Conservation (phyloP, 1,140 invertebrate species). For the Caenorhabditis briggsae region DNA sequence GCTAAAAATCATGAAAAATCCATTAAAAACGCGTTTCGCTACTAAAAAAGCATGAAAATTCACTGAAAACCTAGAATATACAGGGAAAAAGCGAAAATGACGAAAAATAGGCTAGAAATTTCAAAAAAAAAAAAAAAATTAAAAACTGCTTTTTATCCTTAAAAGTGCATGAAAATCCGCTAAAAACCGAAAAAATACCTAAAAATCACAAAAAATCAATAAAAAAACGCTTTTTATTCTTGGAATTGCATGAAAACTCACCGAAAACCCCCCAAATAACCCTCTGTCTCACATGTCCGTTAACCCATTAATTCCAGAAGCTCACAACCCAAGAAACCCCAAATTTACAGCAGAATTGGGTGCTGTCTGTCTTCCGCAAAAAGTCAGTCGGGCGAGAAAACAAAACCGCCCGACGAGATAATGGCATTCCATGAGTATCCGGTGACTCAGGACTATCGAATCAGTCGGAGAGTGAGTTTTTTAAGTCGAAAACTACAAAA, state of each 20-base stretch:
- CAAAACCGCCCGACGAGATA: conserved; percentile 39
- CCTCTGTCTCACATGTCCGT: neutral
- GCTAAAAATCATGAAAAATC: too few relatives aligned
- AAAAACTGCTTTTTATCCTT: too few relatives aligned
- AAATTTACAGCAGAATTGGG: conserved; percentile 35
- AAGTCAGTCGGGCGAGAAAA: conserved; percentile 17
- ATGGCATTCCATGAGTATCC: conserved; percentile 67
- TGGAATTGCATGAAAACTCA: neutral
- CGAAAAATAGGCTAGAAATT: too few relatives aligned
- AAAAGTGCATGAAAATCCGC: neutral
- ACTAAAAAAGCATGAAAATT: neutral
- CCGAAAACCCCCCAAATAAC: neutral
- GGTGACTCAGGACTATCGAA: conserved; percentile 68
- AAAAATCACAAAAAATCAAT: neutral
- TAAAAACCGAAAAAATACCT: neutral
- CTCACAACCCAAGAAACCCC: neutral
- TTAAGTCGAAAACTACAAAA: neutral
- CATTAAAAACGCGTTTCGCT: neutral
- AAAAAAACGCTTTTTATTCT: neutral
- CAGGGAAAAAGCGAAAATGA: too few relatives aligned
- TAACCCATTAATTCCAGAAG: neutral
- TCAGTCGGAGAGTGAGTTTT: conserved; percentile 61
- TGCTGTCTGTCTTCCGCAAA: conserved; percentile 23
- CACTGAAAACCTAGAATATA: neutral
- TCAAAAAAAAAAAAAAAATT: too few relatives aligned